Percentiles rank a stretch among this genome's conserved stretches.
These are phyloP conservation scores for Chiloscyllium plagiosum DNA, from an alignment of 2,113 vertebrate genomes.

Conservation along the genomic window DNA sequence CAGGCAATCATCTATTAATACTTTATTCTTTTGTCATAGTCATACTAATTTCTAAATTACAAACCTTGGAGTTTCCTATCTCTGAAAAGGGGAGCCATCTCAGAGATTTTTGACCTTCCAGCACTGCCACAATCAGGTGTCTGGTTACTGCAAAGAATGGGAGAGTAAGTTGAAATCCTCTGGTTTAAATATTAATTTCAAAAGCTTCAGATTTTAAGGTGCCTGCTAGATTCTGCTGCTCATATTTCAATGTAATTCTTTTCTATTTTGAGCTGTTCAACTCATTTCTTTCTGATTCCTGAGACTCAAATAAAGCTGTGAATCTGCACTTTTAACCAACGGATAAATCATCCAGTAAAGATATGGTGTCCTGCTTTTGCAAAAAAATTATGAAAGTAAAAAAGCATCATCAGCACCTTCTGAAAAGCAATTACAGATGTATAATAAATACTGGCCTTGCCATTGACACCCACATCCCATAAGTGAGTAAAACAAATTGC, in stretches of 20 bases:
- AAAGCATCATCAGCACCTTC: no score
- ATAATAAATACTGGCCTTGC: no score
- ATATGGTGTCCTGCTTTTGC: not conserved
- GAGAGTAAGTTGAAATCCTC: not conserved
- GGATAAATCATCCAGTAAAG: not conserved
- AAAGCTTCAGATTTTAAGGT: not conserved
- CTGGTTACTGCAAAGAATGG: slow-evolving; percentile 37
- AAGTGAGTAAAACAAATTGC: not conserved
- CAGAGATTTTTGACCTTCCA: not conserved
- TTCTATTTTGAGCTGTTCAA: not conserved
- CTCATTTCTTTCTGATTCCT: not conserved
- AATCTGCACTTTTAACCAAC: not conserved
- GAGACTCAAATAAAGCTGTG: not conserved
- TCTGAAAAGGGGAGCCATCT: slow-evolving; percentile 39
- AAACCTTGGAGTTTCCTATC: slow-evolving; percentile 40
- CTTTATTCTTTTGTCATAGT: not conserved
- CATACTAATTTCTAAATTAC: not conserved
- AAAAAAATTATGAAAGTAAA: not conserved
- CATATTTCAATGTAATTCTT: not conserved
- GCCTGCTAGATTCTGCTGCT: not conserved
- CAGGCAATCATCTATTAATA: not conserved
- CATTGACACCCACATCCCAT: no score
- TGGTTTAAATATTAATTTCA: not conserved
- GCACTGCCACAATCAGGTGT: slow-evolving; percentile 37
- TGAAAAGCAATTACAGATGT: no score